Evolutionary conservation across 1,140 invertebrate species (phyloP), one percentile per base, ranked within the genome.

Genomic region (Planococcus citri): DNA sequence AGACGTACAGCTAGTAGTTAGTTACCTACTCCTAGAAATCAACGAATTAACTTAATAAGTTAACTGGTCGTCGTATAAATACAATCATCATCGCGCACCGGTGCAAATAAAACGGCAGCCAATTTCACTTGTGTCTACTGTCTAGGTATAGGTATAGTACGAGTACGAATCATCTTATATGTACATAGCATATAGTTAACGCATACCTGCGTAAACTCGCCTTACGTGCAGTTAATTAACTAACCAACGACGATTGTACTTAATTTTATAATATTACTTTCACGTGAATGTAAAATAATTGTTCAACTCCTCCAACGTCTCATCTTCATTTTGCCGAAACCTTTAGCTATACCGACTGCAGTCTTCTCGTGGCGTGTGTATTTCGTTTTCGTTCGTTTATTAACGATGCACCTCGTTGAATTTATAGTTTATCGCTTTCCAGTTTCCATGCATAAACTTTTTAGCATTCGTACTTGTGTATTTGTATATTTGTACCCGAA

Each of bases 261-360:
- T 64, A 64, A 64, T 64, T 64, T 64, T 25, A 64, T 27, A 24
- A 25, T 64, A 64, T 64, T 64, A 64, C 60, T 64, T 64, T 64
- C 60, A 64, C 25, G 25, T 25, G 25, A 64, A 64, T 25, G 2
- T 25, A 64, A 24, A 27, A 64, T 64, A 64, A 51, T 64, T 64
- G 25, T 64, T 25, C 60, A 4, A 27, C 60, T 27, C 60, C 2
- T 21, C 60, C 8, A n/a, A 25, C 22, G 60, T 64, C 60, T 64
- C 60, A 64, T 64, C 60, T 64, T 64, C 60, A 17, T 27, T 51
- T 51, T 17, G n/a, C 17, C 17, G 12, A 17, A 3, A 51, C 41
- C 41, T 51, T 3, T 2, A 51, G 12, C 17, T 51, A 9, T 51
- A 9, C 41, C 29, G n/a, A n/a, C n/a, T n/a, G n/a, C n/a, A n/a